Conservation (phyloP, 2,797 vertebrate genomes). For the Prunella strophiata region DNA sequence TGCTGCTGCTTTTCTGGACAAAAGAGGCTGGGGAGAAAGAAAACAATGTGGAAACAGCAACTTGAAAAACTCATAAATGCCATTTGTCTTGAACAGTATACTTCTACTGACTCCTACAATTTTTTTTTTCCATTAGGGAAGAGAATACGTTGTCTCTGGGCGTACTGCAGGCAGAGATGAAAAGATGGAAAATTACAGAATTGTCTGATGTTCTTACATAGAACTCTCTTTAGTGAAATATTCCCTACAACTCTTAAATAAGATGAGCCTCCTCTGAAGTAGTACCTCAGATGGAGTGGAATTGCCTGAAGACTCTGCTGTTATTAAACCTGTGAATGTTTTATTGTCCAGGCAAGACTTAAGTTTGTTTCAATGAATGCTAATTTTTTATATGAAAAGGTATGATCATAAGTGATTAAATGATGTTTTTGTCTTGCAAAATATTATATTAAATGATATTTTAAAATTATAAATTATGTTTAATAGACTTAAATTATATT, state of each 20-base stretch:
- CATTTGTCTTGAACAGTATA: neutral
- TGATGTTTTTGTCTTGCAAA: neutral
- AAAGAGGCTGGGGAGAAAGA: neutral
- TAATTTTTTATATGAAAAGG: neutral
- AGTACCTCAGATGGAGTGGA: neutral
- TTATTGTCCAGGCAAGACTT: neutral
- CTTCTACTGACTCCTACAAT: neutral
- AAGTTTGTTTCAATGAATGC: neutral
- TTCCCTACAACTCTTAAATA: neutral
- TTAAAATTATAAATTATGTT: neutral
- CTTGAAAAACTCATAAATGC: neutral
- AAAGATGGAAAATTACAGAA: neutral
- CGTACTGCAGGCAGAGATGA: neutral
- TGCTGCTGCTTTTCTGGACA: constrained; percentile 75
- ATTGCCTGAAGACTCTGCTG: neutral
- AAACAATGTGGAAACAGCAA: neutral
- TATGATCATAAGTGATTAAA: neutral
- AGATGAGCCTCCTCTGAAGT: neutral
- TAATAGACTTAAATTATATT: neutral
- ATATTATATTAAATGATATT: neutral
- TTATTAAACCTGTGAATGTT: neutral
- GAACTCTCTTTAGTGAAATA: neutral
- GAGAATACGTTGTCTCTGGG: neutral
- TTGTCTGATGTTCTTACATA: neutral
- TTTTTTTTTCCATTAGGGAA: neutral